phyloP scores from a whole-genome alignment of 2,797 vertebrate genomes.

The Philypnodon macrostomus region DNA sequence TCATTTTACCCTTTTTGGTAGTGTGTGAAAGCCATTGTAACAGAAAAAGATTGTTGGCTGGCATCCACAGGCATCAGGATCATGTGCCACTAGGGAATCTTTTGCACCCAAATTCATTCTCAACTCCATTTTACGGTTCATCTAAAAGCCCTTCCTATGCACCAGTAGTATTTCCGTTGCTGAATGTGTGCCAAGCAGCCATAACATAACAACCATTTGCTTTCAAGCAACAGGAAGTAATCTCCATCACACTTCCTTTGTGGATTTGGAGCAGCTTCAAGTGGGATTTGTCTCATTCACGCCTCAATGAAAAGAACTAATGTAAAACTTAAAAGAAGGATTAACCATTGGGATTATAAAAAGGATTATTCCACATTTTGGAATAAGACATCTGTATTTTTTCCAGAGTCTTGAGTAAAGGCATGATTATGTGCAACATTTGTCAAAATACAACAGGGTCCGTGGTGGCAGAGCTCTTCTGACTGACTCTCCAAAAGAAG shows the following conservation, averaged over 20 bases:
- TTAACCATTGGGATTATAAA: conserved; percentile 34
- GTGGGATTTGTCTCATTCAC: conserved; percentile 16
- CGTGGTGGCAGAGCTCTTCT: not conserved
- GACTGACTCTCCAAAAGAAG: too few relatives aligned
- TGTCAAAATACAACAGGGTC: not conserved
- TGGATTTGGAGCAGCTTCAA: conserved; percentile 31
- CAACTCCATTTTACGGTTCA: conserved; percentile 3
- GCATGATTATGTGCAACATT: too few relatives aligned
- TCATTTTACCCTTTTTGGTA: too few relatives aligned
- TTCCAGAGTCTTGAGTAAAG: too few relatives aligned
- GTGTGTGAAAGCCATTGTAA: too few relatives aligned
- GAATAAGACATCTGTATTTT: not conserved
- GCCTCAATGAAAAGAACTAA: conserved; percentile 28
- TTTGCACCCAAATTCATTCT: conserved; percentile 4
- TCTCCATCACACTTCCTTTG: conserved; percentile 29
- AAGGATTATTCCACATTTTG: not conserved
- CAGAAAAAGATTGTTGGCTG: too few relatives aligned
- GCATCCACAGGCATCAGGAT: too few relatives aligned
- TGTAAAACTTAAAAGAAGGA: conserved; percentile 42
- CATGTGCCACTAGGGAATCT: not conserved
- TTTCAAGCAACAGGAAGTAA: conserved; percentile 48
- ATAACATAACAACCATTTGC: conserved; percentile 40
- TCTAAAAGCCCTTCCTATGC: conserved; percentile 22
- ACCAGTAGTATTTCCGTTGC: conserved; percentile 19
- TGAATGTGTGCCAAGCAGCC: conserved; percentile 23